These are phyloP conservation scores for Carcina quercana DNA, from an alignment of 2,888 invertebrate genomes.

Conservation along the genomic window DNA sequence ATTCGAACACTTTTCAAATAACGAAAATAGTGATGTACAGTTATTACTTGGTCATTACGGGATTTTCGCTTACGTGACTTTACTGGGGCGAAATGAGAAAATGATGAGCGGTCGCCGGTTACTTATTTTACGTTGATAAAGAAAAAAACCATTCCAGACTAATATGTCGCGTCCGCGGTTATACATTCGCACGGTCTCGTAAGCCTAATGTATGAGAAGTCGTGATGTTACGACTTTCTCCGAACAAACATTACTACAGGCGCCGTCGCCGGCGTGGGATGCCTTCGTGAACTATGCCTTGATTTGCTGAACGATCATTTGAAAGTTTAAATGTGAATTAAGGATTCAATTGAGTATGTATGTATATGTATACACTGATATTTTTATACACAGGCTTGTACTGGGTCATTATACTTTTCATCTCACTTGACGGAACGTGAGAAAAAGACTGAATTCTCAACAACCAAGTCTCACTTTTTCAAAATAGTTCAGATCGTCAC, in stretches of 20 bases:
- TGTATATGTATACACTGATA: too few relatives aligned
- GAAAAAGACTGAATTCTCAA: too few relatives aligned
- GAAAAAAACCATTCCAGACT: slow-evolving; percentile 37
- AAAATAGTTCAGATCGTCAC: too few relatives aligned
- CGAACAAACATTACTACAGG: slow-evolving; percentile 50
- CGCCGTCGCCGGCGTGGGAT: slow-evolving; percentile 31
- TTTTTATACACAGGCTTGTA: too few relatives aligned
- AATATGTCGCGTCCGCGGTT: slow-evolving; percentile 38
- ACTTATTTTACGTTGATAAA: slow-evolving; percentile 27
- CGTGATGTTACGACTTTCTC: slow-evolving; percentile 66
- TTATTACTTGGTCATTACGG: slow-evolving; percentile 24
- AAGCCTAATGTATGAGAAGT: slow-evolving; percentile 64
- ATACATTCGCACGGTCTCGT: slow-evolving; percentile 59
- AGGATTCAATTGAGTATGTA: too few relatives aligned
- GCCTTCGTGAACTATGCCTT: slow-evolving; percentile 6
- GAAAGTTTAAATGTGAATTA: too few relatives aligned
- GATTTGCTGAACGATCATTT: too few relatives aligned
- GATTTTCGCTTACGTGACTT: slow-evolving; percentile 30
- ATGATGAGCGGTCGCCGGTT: slow-evolving; percentile 54
- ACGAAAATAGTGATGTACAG: slow-evolving; percentile 7
- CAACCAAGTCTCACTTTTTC: too few relatives aligned
- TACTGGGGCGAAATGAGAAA: slow-evolving; percentile 46
- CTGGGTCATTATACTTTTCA: too few relatives aligned
- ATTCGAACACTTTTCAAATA: slow-evolving; percentile 1
- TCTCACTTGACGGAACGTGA: too few relatives aligned